These are phyloP conservation scores for Coelogynopora nodosa DNA, from an alignment of 2,888 invertebrate genomes.

Conservation along the genomic window DNA sequence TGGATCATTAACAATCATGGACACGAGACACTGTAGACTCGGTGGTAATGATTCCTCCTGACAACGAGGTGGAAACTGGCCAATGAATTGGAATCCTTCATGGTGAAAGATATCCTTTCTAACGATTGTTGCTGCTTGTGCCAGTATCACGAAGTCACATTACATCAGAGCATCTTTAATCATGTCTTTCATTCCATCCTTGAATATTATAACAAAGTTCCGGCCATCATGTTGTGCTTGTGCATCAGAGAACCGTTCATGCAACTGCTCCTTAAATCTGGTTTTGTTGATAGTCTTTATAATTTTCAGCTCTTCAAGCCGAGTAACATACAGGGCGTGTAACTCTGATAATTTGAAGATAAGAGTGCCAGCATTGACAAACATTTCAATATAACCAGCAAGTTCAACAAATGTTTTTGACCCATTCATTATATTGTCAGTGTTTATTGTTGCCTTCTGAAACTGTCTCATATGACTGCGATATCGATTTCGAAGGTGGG, in stretches of 20 bases:
- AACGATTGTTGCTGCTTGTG: neutral
- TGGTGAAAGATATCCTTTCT: constrained; percentile 25
- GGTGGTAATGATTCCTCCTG: constrained; percentile 40
- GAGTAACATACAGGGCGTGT: constrained; percentile 37
- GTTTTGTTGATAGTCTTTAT: constrained; percentile 9
- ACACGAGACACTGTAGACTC: constrained; percentile 30
- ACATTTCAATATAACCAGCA: constrained; percentile 36
- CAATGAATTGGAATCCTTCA: constrained; percentile 29
- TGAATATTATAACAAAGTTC: constrained; percentile 41
- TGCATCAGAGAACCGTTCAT: constrained; percentile 18
- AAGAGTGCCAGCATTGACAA: constrained; percentile 26
- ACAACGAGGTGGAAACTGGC: constrained; percentile 34
- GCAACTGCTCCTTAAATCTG: constrained; percentile 26
- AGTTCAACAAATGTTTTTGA: constrained; percentile 25
- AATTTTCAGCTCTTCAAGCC: neutral
- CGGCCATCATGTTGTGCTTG: constrained; percentile 39
- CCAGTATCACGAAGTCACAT: neutral
- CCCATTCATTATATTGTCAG: constrained; percentile 13
- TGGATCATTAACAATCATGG: neutral
- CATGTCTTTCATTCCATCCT: constrained; percentile 39
- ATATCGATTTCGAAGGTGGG: constrained; percentile 39
- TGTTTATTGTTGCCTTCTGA: constrained; percentile 27
- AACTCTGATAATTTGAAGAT: constrained; percentile 38
- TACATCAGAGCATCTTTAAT: constrained; percentile 32
- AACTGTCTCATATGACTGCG: constrained; percentile 23